phyloP scores from a whole-genome alignment of 2,888 invertebrate genomes.

The Sminthurinus aureus region DNA sequence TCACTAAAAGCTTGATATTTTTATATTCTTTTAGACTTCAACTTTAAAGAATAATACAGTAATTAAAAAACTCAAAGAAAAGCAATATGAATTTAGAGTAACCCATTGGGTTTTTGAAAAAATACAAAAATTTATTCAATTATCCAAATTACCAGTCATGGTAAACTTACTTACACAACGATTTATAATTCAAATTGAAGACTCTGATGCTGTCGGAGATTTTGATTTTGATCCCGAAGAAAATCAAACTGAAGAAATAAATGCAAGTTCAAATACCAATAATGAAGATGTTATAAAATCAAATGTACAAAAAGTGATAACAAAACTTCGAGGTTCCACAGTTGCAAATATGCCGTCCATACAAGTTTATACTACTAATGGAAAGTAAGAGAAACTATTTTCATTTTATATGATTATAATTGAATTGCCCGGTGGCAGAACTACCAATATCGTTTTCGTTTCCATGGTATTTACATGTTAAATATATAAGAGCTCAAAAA shows the following conservation, averaged over 20 bases:
- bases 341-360: constrained; percentile 52
- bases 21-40: constrained; percentile 29
- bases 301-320: constrained; percentile 27
- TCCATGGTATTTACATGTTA: background rate
- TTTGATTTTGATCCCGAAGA: constrained; percentile 15
- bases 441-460: too few species aligned
- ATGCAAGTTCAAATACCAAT: background rate
- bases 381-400: constrained; percentile 41
- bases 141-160: constrained; percentile 43
- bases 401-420: constrained; percentile 6
- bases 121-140: constrained; percentile 47
- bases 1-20: background rate
- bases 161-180: constrained; percentile 48
- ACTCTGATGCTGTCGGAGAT: constrained; percentile 19
- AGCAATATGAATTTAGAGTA: constrained; percentile 30
- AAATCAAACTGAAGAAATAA: background rate
- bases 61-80: constrained; percentile 19
- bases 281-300: constrained; percentile 6
- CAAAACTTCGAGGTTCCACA: constrained; percentile 44
- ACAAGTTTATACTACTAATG: constrained; percentile 48
- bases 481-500: too few species aligned
- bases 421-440: too few species aligned
- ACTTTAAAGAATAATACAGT: constrained; percentile 36
- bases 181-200: constrained; percentile 41
- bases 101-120: constrained; percentile 38